Evolutionary conservation across 1,140 invertebrate species (phyloP), one percentile per base, ranked within the genome.

Genomic region (Mercenaria mercenaria): DNA sequence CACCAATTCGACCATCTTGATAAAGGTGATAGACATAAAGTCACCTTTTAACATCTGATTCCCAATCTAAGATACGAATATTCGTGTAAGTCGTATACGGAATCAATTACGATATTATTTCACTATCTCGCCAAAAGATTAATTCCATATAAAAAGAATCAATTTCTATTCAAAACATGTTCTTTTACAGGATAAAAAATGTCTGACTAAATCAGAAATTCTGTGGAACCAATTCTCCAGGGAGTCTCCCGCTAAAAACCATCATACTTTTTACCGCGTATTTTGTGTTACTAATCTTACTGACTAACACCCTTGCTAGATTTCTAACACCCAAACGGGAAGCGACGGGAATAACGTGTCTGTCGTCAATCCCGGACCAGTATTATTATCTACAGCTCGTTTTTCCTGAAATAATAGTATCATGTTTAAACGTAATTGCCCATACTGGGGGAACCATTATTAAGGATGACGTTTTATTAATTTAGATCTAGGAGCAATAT

Each of bases 71-170:
- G 59, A 64, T 64, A 64, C 29, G 59, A 6, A 29, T 29, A 3
- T 64, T 29, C 59, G 59, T 64, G n/a, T 64, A n/a, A 23, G 15
- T 8, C 6, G 6, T 29, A 29, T 64, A 64, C n/a, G 26, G 26
- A 64, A 64, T 64, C 59, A 64, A 64, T 64, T 64, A 8, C 26
- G 20, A 64, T 64, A 26, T n/a, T 64, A 64, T 59, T 59, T 64
- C 1, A 64, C 26, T 29, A 26, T 64, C 59, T 64, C 59, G 59
- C n/a, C 59, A n/a, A 64, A 47, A 64, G 23, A 64, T 64, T 47
- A 47, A 47, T 47, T 47, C 43, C 15, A 8, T 8, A 47, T 47
- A 47, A 47, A n/a, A 47, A 47, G 43, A 64, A 56, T n/a, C 52
- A 59, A 23, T 59, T 59, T 64, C 20, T 64, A 64, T 64, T 26